These are phyloP conservation scores for Halcyon malimbica DNA, from an alignment of 2,113 vertebrate genomes.

Conservation along the genomic window DNA sequence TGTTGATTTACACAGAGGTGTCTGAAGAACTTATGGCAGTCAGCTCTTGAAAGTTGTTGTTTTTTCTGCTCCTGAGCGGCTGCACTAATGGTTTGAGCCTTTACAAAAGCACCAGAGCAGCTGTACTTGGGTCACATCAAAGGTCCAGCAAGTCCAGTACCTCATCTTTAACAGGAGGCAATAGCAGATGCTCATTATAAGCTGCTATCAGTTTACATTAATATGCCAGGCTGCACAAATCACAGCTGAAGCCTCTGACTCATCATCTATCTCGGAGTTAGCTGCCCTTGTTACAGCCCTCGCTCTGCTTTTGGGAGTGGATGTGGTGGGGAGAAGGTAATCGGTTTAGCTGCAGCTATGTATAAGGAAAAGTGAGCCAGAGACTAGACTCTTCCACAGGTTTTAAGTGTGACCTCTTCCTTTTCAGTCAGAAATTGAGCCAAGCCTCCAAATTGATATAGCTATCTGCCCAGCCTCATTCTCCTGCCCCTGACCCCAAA, in stretches of 20 bases:
- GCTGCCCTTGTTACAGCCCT: neutral
- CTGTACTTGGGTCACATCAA: conserved; percentile 27
- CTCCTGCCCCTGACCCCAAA: neutral
- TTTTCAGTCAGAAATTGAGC: neutral
- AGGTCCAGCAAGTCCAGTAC: conserved; percentile 25
- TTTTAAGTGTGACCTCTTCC: neutral
- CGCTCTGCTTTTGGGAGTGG: neutral
- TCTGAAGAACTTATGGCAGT: rapidly evolving
- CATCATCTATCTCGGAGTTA: conserved; percentile 22
- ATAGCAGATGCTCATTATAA: conserved; percentile 59
- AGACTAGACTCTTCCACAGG: neutral
- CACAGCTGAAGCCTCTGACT: conserved; percentile 60
- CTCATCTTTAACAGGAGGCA: conserved; percentile 26
- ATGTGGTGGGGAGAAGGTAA: neutral
- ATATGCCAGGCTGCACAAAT: conserved; percentile 61
- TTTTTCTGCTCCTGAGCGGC: neutral
- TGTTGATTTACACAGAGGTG: neutral
- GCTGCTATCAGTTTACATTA: conserved; percentile 60
- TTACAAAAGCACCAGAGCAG: neutral
- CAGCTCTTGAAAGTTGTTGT: neutral
- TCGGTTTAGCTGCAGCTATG: neutral
- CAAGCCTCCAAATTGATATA: neutral
- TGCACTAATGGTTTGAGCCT: neutral
- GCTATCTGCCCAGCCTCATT: neutral
- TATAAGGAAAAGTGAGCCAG: neutral